These are phyloP conservation scores for Drosophila kuntzei DNA, from an alignment of 2,888 invertebrate genomes.

Conservation along the genomic window DNA sequence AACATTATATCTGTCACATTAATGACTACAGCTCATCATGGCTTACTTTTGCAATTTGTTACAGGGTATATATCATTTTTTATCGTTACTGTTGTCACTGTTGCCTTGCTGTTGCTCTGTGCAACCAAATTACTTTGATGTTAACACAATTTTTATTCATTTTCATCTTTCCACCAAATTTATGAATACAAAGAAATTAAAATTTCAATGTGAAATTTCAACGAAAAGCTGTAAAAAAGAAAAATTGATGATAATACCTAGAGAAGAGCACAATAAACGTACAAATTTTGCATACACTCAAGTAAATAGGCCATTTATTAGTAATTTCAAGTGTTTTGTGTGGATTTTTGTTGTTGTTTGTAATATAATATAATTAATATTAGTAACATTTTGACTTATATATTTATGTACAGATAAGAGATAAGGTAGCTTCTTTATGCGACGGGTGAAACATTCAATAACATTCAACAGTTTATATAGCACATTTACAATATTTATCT, in stretches of 20 bases:
- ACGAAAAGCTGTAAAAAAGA: constrained; percentile 19
- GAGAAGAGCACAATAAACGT: constrained; percentile 15
- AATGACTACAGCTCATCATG: not conserved
- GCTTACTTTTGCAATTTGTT: not conserved
- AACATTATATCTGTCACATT: not conserved
- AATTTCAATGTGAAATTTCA: constrained; percentile 39
- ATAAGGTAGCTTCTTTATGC: constrained; percentile 20
- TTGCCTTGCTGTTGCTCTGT: constrained; percentile 36
- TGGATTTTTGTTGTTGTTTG: constrained; percentile 15
- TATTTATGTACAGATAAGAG: constrained; percentile 23
- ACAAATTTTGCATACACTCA: constrained; percentile 61
- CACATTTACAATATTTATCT: constrained; percentile 20
- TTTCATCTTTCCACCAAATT: constrained; percentile 20
- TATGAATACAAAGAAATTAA: constrained; percentile 44
- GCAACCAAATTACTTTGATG: constrained; percentile 59
- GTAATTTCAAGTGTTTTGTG: constrained; percentile 28
- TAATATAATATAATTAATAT: not conserved
- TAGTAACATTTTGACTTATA: constrained; percentile 18
- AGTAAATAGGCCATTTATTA: constrained; percentile 73
- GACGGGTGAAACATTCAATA: constrained; percentile 37
- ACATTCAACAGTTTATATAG: constrained; percentile 68
- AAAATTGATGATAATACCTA: constrained; percentile 3
- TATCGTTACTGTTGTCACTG: constrained; percentile 19
- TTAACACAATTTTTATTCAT: constrained; percentile 32
- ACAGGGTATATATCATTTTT: constrained; percentile 19